Conservation (phyloP, 2,797 vertebrate species). For the Pteropus rufus region DNA sequence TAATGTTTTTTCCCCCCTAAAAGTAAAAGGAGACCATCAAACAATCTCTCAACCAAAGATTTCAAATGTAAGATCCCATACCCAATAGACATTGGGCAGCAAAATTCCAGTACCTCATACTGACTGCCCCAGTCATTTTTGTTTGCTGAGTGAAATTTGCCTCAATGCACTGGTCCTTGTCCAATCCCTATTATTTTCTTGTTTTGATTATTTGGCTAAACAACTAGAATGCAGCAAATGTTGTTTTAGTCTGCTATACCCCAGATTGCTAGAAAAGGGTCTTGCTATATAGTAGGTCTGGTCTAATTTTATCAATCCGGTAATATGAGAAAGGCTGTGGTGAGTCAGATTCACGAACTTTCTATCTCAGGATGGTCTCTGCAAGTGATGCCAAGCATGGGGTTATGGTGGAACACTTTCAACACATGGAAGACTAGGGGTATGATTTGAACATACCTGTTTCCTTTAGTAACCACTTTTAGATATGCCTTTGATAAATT, state of each 20-base stretch:
- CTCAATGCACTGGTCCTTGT: neutral
- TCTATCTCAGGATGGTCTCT: neutral
- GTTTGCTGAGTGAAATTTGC: neutral
- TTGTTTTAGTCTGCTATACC: neutral
- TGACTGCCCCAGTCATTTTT: neutral
- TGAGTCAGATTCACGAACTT: neutral
- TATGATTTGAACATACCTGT: neutral
- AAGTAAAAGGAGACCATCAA: neutral
- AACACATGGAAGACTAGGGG: neutral
- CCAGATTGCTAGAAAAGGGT: neutral
- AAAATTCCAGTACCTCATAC: neutral
- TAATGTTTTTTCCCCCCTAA: conserved; percentile 26
- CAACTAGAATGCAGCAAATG: neutral
- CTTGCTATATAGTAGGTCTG: neutral
- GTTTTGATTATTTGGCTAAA: neutral
- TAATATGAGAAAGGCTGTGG: neutral
- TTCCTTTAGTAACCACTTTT: neutral
- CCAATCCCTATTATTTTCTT: neutral
- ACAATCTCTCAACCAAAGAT: neutral
- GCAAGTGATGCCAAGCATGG: no score
- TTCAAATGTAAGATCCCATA: neutral
- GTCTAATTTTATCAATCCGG: neutral
- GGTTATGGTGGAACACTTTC: neutral
- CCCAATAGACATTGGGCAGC: neutral
- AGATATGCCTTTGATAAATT: neutral